These are phyloP conservation scores for Cosmopolites sordidus DNA, from an alignment of 2,888 invertebrate genomes.

Conservation along the genomic window DNA sequence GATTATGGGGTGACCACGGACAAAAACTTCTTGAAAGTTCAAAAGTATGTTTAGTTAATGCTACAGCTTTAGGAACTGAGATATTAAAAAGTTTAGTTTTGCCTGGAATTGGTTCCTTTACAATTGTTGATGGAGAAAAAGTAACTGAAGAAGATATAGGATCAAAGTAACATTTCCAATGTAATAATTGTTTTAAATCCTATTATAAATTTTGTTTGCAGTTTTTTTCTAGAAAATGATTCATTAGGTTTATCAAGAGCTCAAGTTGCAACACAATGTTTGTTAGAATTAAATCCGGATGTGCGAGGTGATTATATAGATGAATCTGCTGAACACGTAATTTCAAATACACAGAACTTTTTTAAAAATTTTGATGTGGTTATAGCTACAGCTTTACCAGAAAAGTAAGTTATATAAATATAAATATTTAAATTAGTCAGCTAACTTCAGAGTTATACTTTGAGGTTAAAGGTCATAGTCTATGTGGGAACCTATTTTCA, in stretches of 20 bases:
- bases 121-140: slow-evolving; percentile 85
- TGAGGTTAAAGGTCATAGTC: no score
- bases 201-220: slow-evolving; percentile 39
- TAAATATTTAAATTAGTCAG: no score
- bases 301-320: slow-evolving; percentile 90
- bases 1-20: slow-evolving; percentile 98
- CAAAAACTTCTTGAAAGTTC: slow-evolving; percentile 84
- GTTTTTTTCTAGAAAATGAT: slow-evolving; percentile 85
- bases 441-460: no score
- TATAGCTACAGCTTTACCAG: slow-evolving; percentile 71
- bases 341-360: slow-evolving; percentile 82
- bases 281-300: slow-evolving; percentile 88
- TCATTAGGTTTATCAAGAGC: slow-evolving; percentile 82
- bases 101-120: slow-evolving; percentile 89
- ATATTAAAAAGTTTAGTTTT: slow-evolving; percentile 90
- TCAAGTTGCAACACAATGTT: slow-evolving; percentile 72
- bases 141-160: slow-evolving; percentile 90
- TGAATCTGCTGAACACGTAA: slow-evolving; percentile 78
- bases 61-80: slow-evolving; percentile 91
- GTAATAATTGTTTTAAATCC: neutral
- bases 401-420: slow-evolving; percentile 53
- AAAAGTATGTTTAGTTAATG: slow-evolving; percentile 90
- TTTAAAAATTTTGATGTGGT: slow-evolving; percentile 86
- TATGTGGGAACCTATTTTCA: no score
- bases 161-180: slow-evolving; percentile 65